Evolutionary conservation across 2,888 invertebrate species (phyloP).

Genomic region (Mythimna lalbum): DNA sequence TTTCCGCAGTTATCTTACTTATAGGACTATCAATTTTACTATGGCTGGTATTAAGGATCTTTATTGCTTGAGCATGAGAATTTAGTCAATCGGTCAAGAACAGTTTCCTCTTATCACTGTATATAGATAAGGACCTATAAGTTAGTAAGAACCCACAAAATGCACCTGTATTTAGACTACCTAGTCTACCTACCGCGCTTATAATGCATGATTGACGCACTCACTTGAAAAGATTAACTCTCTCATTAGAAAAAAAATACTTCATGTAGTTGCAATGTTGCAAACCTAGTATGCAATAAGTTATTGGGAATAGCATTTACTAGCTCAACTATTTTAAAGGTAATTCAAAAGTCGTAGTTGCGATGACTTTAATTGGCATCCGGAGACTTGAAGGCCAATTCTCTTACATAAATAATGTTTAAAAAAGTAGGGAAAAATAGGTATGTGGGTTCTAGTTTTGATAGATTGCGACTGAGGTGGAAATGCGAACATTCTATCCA

Average conservation of each 20-base stretch:
- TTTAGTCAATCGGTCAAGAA: constrained; percentile 25
- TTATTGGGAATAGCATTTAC: background rate
- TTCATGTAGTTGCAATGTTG: background rate
- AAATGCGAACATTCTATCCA: no score
- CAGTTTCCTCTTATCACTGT: constrained; percentile 10
- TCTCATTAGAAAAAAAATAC: background rate
- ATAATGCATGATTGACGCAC: constrained; percentile 8
- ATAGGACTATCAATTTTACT: constrained; percentile 30
- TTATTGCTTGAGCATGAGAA: constrained; percentile 11
- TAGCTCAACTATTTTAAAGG: background rate
- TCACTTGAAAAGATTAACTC: background rate
- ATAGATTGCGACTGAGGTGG: no score
- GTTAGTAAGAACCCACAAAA: background rate
- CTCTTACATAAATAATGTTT: no score
- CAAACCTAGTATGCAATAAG: background rate
- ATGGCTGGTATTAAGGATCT: background rate
- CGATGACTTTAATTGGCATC: background rate
- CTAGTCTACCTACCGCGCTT: background rate
- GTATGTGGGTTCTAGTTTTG: no score
- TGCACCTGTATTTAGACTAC: no score
- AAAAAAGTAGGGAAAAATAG: no score
- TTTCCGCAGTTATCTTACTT: constrained; percentile 20
- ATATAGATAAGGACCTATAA: background rate
- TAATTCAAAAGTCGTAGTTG: background rate
- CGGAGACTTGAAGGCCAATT: no score